Conservation (phyloP, 2,797 vertebrate species). For the Anguilla megastoma region DNA sequence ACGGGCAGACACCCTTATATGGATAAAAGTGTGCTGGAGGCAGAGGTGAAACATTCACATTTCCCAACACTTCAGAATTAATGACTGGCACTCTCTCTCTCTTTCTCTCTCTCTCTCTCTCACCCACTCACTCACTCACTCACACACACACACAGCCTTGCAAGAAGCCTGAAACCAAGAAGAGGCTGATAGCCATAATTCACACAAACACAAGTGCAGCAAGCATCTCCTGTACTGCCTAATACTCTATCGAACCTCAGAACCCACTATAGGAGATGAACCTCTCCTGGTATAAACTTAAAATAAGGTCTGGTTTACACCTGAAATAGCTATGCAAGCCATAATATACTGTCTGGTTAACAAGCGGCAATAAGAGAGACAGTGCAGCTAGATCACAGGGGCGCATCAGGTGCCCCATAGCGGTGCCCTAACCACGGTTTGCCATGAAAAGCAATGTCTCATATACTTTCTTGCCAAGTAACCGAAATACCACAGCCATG, state of each 20-base stretch:
- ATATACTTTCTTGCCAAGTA: not conserved
- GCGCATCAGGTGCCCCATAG: not conserved
- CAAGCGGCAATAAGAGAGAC: too few species aligned
- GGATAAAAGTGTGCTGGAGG: conserved; percentile 73
- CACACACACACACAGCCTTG: conserved; percentile 18
- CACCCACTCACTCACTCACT: not conserved
- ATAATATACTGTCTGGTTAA: too few species aligned
- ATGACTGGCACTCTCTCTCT: conserved; percentile 34
- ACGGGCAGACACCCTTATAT: conserved; percentile 76
- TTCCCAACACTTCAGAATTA: conserved; percentile 67
- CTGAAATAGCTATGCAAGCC: too few species aligned
- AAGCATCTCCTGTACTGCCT: not conserved
- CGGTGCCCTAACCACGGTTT: not conserved
- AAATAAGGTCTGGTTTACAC: too few species aligned
- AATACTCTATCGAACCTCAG: not conserved
- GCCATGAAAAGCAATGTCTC: not conserved
- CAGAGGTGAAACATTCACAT: conserved; percentile 67
- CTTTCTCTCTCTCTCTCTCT: not conserved
- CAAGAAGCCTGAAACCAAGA: not conserved
- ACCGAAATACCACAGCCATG: not conserved
- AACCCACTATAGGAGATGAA: not conserved
- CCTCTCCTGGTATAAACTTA: too few species aligned
- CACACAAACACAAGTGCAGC: not conserved
- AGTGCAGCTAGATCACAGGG: not conserved
- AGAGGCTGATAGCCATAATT: not conserved